Conservation (phyloP, 2,888 invertebrate genomes). For the Coleophora flavipennella region DNA sequence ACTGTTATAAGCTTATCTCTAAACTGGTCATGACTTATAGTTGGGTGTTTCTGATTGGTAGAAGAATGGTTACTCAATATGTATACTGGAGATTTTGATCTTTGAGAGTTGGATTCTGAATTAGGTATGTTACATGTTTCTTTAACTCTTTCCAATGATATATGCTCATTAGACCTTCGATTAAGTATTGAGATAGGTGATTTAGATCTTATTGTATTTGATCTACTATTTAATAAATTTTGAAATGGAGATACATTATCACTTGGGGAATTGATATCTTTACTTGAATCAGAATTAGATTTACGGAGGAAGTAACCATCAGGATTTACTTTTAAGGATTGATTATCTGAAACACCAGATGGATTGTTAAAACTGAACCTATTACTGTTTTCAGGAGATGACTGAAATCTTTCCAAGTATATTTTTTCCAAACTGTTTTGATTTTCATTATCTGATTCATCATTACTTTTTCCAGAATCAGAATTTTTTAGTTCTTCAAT, state of each 20-base stretch:
- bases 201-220: slow-evolving; percentile 1
- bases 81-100: slow-evolving; percentile 36
- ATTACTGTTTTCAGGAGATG: slow-evolving; percentile 33
- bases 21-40: slow-evolving; percentile 36
- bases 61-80: slow-evolving; percentile 32
- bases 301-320: slow-evolving; percentile 44
- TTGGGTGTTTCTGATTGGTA: slow-evolving; percentile 20
- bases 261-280: slow-evolving; percentile 31
- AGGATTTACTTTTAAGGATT: slow-evolving; percentile 19
- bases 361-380: slow-evolving; percentile 27
- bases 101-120: slow-evolving; percentile 14
- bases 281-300: slow-evolving; percentile 22
- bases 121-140: not conserved
- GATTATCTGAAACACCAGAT: slow-evolving; percentile 14
- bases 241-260: slow-evolving; percentile 13
- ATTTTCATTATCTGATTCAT: slow-evolving; percentile 28
- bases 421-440: slow-evolving; percentile 55
- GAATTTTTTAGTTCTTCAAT: slow-evolving; percentile 21
- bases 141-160: not conserved
- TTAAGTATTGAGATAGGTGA: slow-evolving; percentile 4
- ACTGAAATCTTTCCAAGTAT: slow-evolving; percentile 50
- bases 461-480: slow-evolving; percentile 22
- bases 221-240: not conserved
- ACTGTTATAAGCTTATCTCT: slow-evolving; percentile 33
- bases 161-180: not conserved